Evolutionary conservation across 1,140 invertebrate species (phyloP), one percentile per base, ranked within the genome.

Genomic region (Eubasilissa regina): DNA sequence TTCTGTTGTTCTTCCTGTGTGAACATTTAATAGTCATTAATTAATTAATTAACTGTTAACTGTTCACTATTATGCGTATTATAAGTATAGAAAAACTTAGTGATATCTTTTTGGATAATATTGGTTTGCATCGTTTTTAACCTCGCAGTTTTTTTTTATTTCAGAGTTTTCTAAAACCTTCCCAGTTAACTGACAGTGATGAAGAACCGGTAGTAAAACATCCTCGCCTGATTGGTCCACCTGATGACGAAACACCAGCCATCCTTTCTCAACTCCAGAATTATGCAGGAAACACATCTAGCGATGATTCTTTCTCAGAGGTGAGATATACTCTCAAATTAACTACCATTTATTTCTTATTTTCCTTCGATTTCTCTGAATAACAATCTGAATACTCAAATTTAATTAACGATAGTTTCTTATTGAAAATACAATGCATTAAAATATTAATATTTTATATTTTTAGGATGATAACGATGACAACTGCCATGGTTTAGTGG

Each of bases 121-220:
- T 35, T 55, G 15, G 6, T 35, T 35, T 35, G 6, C 25, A 35
- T 35, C 6, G 25, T 35, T 35, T 35, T 35, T 35, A 35, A 35
- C 25, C 25, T 35, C 6, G 25, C 25, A 6, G 25, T 45, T 64
- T 25, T 48, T 19, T 51, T 35, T 64, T 76, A 17, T 64, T 66
- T 13, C 56, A 76, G 60, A 44, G 56, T 48, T 25, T 62, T n/a
- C 35, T 77, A 7, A 60, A 68, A n/a, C 62, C 51, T 0, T 56
- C 48, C 10, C 13, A 25, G 13, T 43, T 51, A 6, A 89, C 87
- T 62, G 91, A 92, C 81, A 93, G 92, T 85, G 92, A 93, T 88
- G 93, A 94, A 86, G 93, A 93, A 84, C 93, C 93, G 45, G 91
- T 92, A 48, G 89, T 90, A 78, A 94, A 94, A 84, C 92, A 92